Conservation (phyloP, 2,113 vertebrate genomes). For the Charadrius vociferus region DNA sequence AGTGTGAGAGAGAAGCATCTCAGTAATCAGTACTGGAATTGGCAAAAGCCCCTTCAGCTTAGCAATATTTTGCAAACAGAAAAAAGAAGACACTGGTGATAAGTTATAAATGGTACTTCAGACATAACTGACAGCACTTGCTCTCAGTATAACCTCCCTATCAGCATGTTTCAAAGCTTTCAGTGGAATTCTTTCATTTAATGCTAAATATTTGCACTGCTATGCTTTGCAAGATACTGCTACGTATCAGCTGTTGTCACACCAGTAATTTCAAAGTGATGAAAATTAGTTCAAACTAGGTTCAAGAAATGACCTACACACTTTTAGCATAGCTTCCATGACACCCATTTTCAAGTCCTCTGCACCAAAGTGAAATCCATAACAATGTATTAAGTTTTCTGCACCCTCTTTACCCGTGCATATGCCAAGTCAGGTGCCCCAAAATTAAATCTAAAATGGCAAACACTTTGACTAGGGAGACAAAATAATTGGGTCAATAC, state of each 20-base stretch:
- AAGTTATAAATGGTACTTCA: neutral
- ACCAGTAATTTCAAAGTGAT: neutral
- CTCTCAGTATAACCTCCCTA: neutral
- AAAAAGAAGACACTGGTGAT: neutral
- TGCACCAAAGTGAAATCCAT: neutral
- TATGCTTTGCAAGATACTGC: neutral
- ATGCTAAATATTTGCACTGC: neutral
- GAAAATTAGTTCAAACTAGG: neutral
- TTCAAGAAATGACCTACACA: neutral
- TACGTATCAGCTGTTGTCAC: neutral
- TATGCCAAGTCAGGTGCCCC: neutral
- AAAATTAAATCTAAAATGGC: neutral
- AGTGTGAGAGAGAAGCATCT: neutral
- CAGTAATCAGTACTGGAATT: neutral
- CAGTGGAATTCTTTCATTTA: neutral
- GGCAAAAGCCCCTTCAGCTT: neutral
- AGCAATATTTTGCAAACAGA: neutral
- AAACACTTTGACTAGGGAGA: neutral
- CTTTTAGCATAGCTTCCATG: neutral
- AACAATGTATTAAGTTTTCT: neutral
- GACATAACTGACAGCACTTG: neutral
- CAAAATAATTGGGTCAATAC: neutral
- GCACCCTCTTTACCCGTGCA: neutral
- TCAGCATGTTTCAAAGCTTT: neutral
- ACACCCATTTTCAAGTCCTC: neutral